Conservation (phyloP, 1,140 invertebrate genomes). For the Dolichoris vasculosae region DNA sequence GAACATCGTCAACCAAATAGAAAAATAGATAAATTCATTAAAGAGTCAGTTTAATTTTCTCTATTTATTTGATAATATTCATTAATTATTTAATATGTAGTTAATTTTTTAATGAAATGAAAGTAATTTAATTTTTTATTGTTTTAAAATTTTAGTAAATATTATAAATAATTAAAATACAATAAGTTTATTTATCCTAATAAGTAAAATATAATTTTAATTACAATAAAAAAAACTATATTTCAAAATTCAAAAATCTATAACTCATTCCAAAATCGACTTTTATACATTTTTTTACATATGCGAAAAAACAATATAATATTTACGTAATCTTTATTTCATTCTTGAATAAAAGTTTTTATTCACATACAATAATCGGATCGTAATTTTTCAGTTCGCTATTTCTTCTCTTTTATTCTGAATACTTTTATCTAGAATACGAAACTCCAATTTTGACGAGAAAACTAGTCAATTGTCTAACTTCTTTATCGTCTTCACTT, state of each 20-base stretch:
- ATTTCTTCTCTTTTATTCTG: neutral
- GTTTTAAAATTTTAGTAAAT: neutral
- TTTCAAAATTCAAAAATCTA: slow-evolving; percentile 13
- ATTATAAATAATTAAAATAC: neutral
- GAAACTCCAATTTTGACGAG: neutral
- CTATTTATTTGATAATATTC: too few species aligned
- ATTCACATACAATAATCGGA: neutral
- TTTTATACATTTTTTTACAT: neutral
- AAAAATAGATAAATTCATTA: too few species aligned
- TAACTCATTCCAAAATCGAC: neutral
- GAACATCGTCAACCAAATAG: neutral
- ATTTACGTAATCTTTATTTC: neutral
- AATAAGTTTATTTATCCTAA: neutral
- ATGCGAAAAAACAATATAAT: neutral
- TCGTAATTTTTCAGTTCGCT: neutral
- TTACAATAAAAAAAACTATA: neutral
- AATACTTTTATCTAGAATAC: neutral
- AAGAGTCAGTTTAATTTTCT: too few species aligned
- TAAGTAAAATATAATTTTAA: neutral
- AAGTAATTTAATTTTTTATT: neutral
- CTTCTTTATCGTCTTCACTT: neutral
- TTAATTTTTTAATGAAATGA: too few species aligned
- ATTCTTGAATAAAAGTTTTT: neutral
- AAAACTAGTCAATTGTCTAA: neutral
- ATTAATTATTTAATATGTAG: too few species aligned